A percentile compares a stretch with the other conserved stretches of the same genome.
These are phyloP conservation scores for Chaetodon auriga DNA, from an alignment of 2,113 vertebrate genomes.

Conservation along the genomic window DNA sequence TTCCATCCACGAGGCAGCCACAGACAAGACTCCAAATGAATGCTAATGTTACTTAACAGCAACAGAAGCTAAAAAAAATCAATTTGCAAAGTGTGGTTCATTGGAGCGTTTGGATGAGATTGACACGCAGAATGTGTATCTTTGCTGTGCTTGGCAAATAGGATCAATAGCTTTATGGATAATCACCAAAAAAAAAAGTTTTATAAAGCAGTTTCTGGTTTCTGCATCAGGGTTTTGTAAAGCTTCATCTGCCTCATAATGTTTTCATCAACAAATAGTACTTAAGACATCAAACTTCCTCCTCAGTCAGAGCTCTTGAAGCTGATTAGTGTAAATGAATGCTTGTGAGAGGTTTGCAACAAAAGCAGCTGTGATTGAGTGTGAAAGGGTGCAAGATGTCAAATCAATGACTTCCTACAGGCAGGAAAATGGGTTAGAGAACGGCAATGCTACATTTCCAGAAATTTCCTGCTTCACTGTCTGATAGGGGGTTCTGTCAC, in stretches of 20 bases:
- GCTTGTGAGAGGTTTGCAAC: neutral
- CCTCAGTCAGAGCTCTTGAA: neutral
- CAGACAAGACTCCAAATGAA: too few relatives aligned
- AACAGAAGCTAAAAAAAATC: neutral
- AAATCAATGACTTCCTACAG: slow-evolving; percentile 30
- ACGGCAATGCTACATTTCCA: neutral
- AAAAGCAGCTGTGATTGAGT: slow-evolving; percentile 18
- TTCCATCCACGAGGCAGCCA: too few relatives aligned
- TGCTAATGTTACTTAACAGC: too few relatives aligned
- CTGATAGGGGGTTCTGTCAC: neutral
- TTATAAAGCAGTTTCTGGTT: too few relatives aligned
- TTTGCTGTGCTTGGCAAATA: too few relatives aligned
- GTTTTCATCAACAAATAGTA: neutral
- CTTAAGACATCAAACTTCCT: neutral
- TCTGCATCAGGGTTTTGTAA: neutral
- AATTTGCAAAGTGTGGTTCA: too few relatives aligned
- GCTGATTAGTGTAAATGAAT: neutral
- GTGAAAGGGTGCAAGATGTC: slow-evolving; percentile 18
- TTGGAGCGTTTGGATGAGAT: too few relatives aligned
- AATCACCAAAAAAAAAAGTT: neutral
- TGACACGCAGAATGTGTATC: too few relatives aligned
- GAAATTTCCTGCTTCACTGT: slow-evolving; percentile 3
- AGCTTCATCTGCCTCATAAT: neutral
- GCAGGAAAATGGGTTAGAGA: slow-evolving; percentile 22
- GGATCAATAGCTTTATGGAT: neutral